These are phyloP conservation scores for Procambarus virginalis DNA, from an alignment of 1,140 invertebrate species.

Conservation along the genomic window DNA sequence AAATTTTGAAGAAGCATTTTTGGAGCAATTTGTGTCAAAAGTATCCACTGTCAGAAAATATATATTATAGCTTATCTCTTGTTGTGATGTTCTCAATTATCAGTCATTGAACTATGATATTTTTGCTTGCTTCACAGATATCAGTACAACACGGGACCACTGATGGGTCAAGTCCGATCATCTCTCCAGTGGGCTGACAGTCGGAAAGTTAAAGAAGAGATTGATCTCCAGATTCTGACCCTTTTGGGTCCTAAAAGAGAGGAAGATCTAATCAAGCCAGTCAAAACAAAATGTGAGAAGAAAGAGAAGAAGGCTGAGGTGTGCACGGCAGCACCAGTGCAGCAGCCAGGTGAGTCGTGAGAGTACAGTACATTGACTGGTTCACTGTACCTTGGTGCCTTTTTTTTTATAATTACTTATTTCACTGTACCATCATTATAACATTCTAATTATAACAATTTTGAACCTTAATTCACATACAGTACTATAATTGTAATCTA, in stretches of 20 bases:
- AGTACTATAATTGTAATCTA: too few relatives aligned
- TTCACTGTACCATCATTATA: too few relatives aligned
- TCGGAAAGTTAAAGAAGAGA: constrained; percentile 92
- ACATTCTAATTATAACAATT: too few relatives aligned
- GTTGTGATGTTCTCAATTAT: too few relatives aligned
- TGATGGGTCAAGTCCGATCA: constrained; percentile 89
- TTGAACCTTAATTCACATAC: too few relatives aligned
- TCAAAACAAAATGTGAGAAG: constrained; percentile 71
- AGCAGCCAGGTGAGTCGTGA: constrained; percentile 12
- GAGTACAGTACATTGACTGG: neutral
- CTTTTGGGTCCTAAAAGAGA: constrained; percentile 94
- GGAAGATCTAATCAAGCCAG: constrained; percentile 84
- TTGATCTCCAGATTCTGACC: constrained; percentile 87
- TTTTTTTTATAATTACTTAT: too few relatives aligned
- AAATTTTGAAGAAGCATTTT: too few relatives aligned
- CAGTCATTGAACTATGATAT: too few relatives aligned
- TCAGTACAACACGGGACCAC: constrained; percentile 86
- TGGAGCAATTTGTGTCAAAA: too few relatives aligned
- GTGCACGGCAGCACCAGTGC: neutral
- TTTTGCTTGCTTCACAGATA: constrained; percentile 77
- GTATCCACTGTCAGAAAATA: too few relatives aligned
- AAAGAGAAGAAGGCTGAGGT: constrained; percentile 78
- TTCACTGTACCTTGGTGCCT: too few relatives aligned
- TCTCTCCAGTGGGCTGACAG: constrained; percentile 95
- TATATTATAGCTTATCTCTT: too few relatives aligned